Evolutionary conservation across 2,113 vertebrate genomes (phyloP), one percentile per base, ranked within the genome.

Genomic region (Cyanocitta stelleri): DNA sequence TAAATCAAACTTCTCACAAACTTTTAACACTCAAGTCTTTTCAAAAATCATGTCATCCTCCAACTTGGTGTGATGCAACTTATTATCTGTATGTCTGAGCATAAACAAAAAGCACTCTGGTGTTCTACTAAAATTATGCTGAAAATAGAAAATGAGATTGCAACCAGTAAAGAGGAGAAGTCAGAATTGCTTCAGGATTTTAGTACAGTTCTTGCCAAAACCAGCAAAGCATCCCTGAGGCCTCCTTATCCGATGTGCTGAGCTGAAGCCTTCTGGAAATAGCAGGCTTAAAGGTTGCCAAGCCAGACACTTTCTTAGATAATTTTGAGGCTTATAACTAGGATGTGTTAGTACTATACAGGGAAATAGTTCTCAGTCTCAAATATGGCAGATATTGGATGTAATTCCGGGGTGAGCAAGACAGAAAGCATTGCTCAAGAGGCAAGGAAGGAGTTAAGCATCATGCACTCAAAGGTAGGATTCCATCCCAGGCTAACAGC

Each of bases 1-100:
- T 95, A 97, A 96, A 75, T 85, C 87, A 95, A 90, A 91, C 74
- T 96, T 95, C 85, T 49, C 78, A 82, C 93, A 94, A 94, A 89
- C 74, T 91, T 93, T 74, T 80, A 83, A 52, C 59, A n/a, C 27
- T 55, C 58, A 39, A 49, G 27, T 81, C 63, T 82, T 82, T 43
- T 39, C 33, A 89, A 91, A 90, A 76, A 79, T 21, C 76, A 55
- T 33, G 51, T 68, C 71, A 76, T 55, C 39, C 29, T 91, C 63
- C 73, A 78, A 18, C 58, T 82, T 83, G 73, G 43, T 81, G 61
- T 74, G 84, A 89, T 75, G 56, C 69, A 93, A 85, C 62, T 48
- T 75, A 58, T 73, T 94, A 91, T 90, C 56, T 91, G 9, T 78
- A 62, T 73, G 66, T 44, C 44, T 86, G 69, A 78, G 35, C 54